Conservation (phyloP, 2,797 vertebrate genomes). For the Melopsittacus undulatus region DNA sequence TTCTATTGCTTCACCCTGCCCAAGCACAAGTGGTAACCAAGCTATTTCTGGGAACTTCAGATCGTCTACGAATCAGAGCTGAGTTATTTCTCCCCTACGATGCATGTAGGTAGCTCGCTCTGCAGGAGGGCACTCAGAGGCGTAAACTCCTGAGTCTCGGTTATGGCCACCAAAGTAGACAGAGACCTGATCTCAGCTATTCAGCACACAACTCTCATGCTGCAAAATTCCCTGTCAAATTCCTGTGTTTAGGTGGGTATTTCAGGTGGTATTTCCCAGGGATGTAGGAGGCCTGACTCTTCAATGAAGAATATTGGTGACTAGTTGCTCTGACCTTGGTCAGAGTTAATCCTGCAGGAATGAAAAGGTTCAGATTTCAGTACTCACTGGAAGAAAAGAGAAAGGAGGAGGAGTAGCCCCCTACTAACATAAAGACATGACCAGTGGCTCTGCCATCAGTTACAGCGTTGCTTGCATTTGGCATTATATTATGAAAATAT, state of each 20-base stretch:
- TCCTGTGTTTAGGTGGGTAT: neutral
- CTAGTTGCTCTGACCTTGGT: slow-evolving; percentile 38
- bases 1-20: neutral
- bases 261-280: slow-evolving; percentile 12
- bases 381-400: neutral
- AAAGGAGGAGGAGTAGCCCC: neutral
- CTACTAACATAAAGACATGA: neutral
- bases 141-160: neutral
- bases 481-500: slow-evolving; percentile 63
- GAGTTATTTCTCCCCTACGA: neutral
- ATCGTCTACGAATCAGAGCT: neutral
- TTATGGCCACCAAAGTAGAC: slow-evolving; percentile 6
- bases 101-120: neutral
- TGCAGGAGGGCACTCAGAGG: slow-evolving; percentile 29
- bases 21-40: neutral
- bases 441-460: slow-evolving; percentile 15
- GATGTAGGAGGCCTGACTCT: neutral
- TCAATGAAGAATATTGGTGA: neutral
- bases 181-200: neutral
- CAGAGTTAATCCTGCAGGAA: slow-evolving; percentile 58
- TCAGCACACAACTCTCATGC: neutral
- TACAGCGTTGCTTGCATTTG: slow-evolving; percentile 14
- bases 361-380: slow-evolving; percentile 33
- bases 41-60: slow-evolving; percentile 10
- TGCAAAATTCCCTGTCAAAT: neutral